Conservation (phyloP, 2,888 invertebrate species). For the Chorisops tibialis region DNA sequence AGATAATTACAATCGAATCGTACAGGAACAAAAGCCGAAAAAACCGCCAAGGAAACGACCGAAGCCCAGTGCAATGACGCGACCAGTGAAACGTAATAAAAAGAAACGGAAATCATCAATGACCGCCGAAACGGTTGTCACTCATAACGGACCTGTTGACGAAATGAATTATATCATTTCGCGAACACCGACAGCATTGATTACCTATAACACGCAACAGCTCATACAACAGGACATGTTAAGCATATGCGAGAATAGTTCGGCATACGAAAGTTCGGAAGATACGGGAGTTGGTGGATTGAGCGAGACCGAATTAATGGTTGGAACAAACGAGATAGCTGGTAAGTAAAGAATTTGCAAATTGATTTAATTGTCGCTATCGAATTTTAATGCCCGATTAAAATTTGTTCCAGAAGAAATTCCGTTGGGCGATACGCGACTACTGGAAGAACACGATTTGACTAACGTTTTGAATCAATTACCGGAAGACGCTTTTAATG, state of each 20-base stretch:
- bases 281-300: slow-evolving; percentile 60
- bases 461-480: slow-evolving; percentile 74
- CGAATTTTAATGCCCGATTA: background rate
- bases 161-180: slow-evolving; percentile 32
- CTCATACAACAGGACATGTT: slow-evolving; percentile 48
- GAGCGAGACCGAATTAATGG: slow-evolving; percentile 60
- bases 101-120: slow-evolving; percentile 50
- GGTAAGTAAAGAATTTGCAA: slow-evolving; percentile 41
- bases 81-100: slow-evolving; percentile 58
- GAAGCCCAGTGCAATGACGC: slow-evolving; percentile 56
- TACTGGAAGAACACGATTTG: slow-evolving; percentile 71
- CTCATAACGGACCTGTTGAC: slow-evolving; percentile 6
- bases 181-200: slow-evolving; percentile 32
- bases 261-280: slow-evolving; percentile 62
- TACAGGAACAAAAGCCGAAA: slow-evolving; percentile 73
- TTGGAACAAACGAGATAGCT: slow-evolving; percentile 52
- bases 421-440: slow-evolving; percentile 55
- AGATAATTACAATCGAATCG: slow-evolving; percentile 76
- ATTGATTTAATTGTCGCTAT: too few species aligned
- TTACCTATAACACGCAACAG: slow-evolving; percentile 28
- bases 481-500: slow-evolving; percentile 78
- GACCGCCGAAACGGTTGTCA: slow-evolving; percentile 37
- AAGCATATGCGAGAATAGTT: slow-evolving; percentile 59
- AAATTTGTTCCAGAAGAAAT: slow-evolving; percentile 54
- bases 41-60: slow-evolving; percentile 64